Conservation (phyloP, 2,888 invertebrate species). For the Chirona hameri region DNA sequence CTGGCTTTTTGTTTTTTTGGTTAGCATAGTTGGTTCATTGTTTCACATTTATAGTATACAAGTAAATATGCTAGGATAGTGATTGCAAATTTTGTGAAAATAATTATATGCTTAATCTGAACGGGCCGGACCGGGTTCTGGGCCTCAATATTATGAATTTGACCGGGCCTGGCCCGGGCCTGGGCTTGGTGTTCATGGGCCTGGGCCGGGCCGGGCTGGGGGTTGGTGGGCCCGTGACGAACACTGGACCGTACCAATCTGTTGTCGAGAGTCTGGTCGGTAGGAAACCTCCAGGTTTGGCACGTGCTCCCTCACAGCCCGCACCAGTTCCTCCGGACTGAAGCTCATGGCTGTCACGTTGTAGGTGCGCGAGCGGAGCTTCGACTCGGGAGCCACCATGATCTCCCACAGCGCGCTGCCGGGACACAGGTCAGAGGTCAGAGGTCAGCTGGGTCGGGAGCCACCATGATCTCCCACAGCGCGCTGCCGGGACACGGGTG, state of each 20-base stretch:
- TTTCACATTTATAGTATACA: no score
- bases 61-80: no score
- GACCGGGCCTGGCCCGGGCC: no score
- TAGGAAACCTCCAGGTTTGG: slow-evolving; percentile 74
- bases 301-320: slow-evolving; percentile 65
- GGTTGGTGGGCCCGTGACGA: no score
- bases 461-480: slow-evolving; percentile 70
- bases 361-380: slow-evolving; percentile 71
- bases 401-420: slow-evolving; percentile 66
- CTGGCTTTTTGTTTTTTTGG: no score
- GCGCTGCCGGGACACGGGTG: slow-evolving; percentile 49
- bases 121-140: no score
- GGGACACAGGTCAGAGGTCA: neutral
- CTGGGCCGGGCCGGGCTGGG: no score
- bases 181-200: no score
- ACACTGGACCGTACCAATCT: slow-evolving; percentile 60
- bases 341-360: slow-evolving; percentile 92
- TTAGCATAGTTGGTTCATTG: no score
- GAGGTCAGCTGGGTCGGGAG: slow-evolving; percentile 52
- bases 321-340: slow-evolving; percentile 77
- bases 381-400: slow-evolving; percentile 67
- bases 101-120: no score
- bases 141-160: no score
- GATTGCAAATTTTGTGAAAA: no score
- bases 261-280: slow-evolving; percentile 73